Evolutionary conservation across 2,888 invertebrate genomes (phyloP).

Genomic region (Myopa tessellatipennis): DNA sequence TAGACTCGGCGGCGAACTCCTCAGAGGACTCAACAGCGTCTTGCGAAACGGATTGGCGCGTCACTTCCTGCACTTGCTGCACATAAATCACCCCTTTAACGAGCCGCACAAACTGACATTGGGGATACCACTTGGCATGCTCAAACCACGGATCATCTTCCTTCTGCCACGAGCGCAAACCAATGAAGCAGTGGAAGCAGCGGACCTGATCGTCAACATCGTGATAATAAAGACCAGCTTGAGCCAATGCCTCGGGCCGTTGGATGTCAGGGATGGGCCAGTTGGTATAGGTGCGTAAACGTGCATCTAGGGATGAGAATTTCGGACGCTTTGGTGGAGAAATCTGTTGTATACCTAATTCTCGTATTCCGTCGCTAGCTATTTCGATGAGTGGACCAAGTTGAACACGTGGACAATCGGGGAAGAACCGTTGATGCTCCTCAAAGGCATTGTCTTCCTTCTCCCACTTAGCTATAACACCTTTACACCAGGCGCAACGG

Average conservation of each 20-base stretch:
- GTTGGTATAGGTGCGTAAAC: constrained; percentile 77
- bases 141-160: constrained; percentile 94
- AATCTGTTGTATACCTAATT: constrained; percentile 70
- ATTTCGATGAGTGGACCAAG: constrained; percentile 68
- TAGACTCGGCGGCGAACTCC: constrained; percentile 28
- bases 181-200: constrained; percentile 96
- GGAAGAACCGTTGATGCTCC: constrained; percentile 85
- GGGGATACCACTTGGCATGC: constrained; percentile 89
- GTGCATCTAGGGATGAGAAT: constrained; percentile 76
- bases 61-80: constrained; percentile 66
- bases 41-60: constrained; percentile 42
- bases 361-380: constrained; percentile 69
- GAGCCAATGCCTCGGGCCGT: constrained; percentile 80
- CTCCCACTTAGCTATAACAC: constrained; percentile 82
- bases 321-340: constrained; percentile 75
- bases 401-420: constrained; percentile 75
- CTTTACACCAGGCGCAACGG: constrained; percentile 84
- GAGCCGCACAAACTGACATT: constrained; percentile 84
- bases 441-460: constrained; percentile 82
- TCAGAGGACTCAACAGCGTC: constrained; percentile 42
- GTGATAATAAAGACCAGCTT: constrained; percentile 90
- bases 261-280: constrained; percentile 85
- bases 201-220: constrained; percentile 79
- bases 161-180: constrained; percentile 89
- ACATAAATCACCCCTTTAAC: constrained; percentile 86